Evolutionary conservation across 2,888 invertebrate genomes (phyloP), one percentile per base, ranked within the genome.

Genomic region (Litoditis marina): DNA sequence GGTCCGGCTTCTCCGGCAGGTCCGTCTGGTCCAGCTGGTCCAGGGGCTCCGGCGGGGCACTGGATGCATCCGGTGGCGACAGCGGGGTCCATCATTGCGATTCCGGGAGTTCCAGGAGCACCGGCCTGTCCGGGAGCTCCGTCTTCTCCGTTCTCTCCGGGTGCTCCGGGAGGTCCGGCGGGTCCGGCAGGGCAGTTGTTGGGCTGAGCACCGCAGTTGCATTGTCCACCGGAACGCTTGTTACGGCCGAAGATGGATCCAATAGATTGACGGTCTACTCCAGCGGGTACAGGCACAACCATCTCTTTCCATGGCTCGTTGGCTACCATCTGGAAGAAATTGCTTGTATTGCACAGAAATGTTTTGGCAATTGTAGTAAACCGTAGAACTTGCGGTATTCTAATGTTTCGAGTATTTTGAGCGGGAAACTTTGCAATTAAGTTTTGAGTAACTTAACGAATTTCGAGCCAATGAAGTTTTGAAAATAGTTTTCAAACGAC

Each of bases 241-340:
- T 71, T 66, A 62, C 73, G 68, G 60, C 73, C 73, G 71, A 74
- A 74, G 65, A 74, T 63, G 30, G 66, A 56, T 46, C 57, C 58
- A 57, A 53, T 30, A 16, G 60, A 30, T 13, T 47, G 57, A n/a
- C 52, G 57, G 58, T 59, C 64, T 44, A 69, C 63, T 50, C 69
- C 65, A 54, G 64, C 62, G 36, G 66, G 34, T n/a, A n/a, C n/a
- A 56, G 68, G 68, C 7, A 63, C 60, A 52, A 74, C 65, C 71
- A 74, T 74, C 53, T 71, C 71, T 59, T 68, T 69, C 74, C 74
- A 74, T 55, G 74, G 71, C n/a, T 68, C 66, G 62, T 74, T 70
- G 64, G 74, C 69, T 42, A 69, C 60, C 66, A 60, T 67, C 72
- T 72, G 36, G 53, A 70, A 25, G n/a, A n/a, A n/a, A n/a, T n/a